Evolutionary conservation across 1,140 invertebrate species (phyloP).

Genomic region (Neodiprion fabricii): DNA sequence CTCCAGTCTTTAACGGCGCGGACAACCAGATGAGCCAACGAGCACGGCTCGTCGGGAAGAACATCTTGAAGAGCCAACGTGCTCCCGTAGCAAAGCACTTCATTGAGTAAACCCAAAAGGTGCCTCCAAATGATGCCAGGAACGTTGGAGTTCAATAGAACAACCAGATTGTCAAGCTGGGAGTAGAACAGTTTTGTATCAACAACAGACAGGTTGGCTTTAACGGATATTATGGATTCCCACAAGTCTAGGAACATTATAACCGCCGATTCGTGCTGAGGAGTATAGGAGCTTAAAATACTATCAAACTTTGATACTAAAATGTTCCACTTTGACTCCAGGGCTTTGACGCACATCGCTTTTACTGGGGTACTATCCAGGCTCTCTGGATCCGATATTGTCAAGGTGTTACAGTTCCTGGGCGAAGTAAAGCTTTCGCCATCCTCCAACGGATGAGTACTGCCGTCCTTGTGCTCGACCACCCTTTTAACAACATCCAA

Average conservation of each 20-base stretch:
- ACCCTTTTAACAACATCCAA: constrained; percentile 84
- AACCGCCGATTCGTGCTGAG: constrained; percentile 62
- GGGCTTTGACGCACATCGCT: constrained; percentile 81
- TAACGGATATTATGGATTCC: constrained; percentile 91
- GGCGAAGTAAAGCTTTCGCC: constrained; percentile 43
- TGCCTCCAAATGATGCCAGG: constrained; percentile 85
- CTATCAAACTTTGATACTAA: constrained; percentile 69
- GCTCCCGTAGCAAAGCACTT: constrained; percentile 88
- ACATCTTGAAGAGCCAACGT: constrained; percentile 86
- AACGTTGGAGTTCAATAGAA: constrained; percentile 74
- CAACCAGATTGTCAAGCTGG: constrained; percentile 80
- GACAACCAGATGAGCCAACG: constrained; percentile 80
- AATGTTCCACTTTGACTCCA: constrained; percentile 82
- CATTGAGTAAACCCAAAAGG: constrained; percentile 83
- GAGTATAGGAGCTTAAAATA: constrained; percentile 59
- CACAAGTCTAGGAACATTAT: constrained; percentile 84
- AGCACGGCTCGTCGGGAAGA: constrained; percentile 85
- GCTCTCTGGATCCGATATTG: constrained; percentile 78
- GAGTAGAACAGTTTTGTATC: constrained; percentile 90
- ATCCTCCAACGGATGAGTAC: constrained; percentile 82
- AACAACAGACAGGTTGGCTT: constrained; percentile 86
- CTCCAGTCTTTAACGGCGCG: constrained; percentile 85
- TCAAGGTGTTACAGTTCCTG: constrained; percentile 68
- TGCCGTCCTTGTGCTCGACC: constrained; percentile 86
- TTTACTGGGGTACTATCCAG: constrained; percentile 84